Percentiles rank a stretch among this genome's conserved stretches.
These are phyloP conservation scores for Dascyllus trimaculatus DNA, from an alignment of 2,113 vertebrate species.

Conservation along the genomic window DNA sequence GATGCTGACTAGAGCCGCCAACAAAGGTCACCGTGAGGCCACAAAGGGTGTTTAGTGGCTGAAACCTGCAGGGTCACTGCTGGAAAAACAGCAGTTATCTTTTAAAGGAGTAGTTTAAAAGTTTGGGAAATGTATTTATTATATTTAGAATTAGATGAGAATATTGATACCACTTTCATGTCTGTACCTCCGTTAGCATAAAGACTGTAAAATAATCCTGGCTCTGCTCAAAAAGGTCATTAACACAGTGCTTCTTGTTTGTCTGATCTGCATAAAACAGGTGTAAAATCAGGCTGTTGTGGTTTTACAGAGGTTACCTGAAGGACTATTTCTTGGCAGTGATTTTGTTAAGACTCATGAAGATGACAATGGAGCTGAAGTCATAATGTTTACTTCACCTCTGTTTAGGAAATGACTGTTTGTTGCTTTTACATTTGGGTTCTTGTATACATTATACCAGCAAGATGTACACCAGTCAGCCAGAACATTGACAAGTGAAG, in stretches of 20 bases:
- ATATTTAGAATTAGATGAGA: background rate
- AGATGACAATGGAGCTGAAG: background rate
- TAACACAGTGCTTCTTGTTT: background rate
- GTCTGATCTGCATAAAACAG: background rate
- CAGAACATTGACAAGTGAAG: no score
- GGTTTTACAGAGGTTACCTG: background rate
- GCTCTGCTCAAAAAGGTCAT: background rate
- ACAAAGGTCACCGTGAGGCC: slow-evolving; percentile 31
- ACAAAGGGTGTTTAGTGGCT: background rate
- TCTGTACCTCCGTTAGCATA: no score
- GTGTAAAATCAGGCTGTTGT: background rate
- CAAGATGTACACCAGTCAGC: no score
- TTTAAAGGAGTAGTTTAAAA: background rate
- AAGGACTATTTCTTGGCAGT: background rate
- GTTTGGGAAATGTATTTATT: background rate
- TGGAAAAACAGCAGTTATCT: background rate
- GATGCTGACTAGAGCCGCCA: background rate
- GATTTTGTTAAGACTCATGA: background rate
- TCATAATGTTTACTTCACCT: background rate
- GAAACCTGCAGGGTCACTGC: background rate
- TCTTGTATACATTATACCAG: no score
- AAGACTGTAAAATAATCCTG: no score
- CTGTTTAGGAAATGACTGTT: no score
- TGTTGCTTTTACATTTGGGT: no score
- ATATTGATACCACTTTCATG: background rate